A percentile compares a stretch with the other conserved stretches of the same genome.
phyloP scores from a whole-genome alignment of 2,113 vertebrate genomes.

The Calidris pugnax region DNA sequence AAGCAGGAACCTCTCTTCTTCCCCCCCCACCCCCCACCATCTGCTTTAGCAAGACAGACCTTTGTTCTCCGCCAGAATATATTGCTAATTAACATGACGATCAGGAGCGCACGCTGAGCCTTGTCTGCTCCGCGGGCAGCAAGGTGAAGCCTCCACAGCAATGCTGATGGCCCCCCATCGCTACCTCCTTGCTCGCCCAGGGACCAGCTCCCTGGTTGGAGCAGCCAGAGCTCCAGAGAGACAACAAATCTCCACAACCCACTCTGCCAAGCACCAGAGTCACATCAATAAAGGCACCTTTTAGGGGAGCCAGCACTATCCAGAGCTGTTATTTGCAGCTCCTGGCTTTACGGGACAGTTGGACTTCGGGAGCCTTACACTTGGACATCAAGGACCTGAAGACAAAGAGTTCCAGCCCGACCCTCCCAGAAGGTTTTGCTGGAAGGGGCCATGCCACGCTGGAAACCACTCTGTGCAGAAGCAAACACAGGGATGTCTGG shows the following conservation, averaged over 20 bases:
- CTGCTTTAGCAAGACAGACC: constrained; percentile 67
- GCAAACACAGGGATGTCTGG: background rate
- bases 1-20: background rate
- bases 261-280: background rate
- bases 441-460: background rate
- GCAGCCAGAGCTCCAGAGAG: rapidly evolving
- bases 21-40: constrained; percentile 59
- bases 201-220: background rate
- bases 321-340: background rate
- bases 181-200: rapidly evolving
- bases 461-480: background rate
- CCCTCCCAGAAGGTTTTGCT: background rate
- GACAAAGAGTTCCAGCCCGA: background rate
- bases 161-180: rapidly evolving
- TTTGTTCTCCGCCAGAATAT: constrained; percentile 62
- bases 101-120: background rate
- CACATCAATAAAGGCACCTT: rapidly evolving
- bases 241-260: rapidly evolving
- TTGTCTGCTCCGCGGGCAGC: background rate
- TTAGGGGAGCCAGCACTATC: rapidly evolving
- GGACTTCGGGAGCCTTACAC: rapidly evolving
- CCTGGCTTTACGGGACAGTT: background rate
- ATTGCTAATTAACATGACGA: constrained; percentile 69
- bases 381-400: rapidly evolving
- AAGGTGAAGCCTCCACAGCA: background rate